phyloP scores from a whole-genome alignment of 2,888 invertebrate genomes.

The Leucozona laternaria region DNA sequence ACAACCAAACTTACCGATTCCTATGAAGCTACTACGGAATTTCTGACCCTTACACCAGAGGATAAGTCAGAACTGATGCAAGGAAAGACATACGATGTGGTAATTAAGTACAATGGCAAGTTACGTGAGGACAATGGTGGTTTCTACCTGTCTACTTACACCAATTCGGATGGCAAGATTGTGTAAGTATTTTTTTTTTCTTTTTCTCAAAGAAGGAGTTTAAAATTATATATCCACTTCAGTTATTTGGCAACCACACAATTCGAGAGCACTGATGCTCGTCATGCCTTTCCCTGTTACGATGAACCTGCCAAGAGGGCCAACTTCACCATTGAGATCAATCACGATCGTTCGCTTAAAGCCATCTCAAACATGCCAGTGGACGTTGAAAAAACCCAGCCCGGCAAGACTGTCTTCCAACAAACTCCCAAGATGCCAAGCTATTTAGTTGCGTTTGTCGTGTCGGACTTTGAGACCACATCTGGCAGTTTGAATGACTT shows the following conservation, averaged over 20 bases:
- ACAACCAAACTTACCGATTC: neutral
- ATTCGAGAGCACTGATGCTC: constrained; percentile 86
- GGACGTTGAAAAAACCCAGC: neutral
- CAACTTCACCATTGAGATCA: constrained; percentile 86
- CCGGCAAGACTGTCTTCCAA: constrained; percentile 80
- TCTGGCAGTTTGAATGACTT: constrained; percentile 77
- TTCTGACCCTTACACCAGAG: constrained; percentile 46
- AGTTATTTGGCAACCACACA: constrained; percentile 86
- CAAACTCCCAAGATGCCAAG: constrained; percentile 88
- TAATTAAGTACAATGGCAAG: constrained; percentile 85
- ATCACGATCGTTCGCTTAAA: constrained; percentile 82
- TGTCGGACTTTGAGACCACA: constrained; percentile 85
- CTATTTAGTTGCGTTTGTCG: constrained; percentile 92
- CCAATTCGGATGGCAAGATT: constrained; percentile 69
- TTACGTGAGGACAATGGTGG: constrained; percentile 87
- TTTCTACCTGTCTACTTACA: constrained; percentile 86
- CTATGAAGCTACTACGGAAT: constrained; percentile 25
- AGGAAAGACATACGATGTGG: constrained; percentile 82
- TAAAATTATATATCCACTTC: neutral
- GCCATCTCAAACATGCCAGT: constrained; percentile 79
- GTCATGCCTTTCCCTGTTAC: constrained; percentile 89
- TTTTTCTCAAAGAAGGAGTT: neutral
- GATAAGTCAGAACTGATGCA: constrained; percentile 37
- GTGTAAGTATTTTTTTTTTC: constrained; percentile 66
- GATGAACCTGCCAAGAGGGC: constrained; percentile 89